Evolutionary conservation across 2,113 vertebrate species (phyloP), one percentile per base, ranked within the genome.

Genomic region (Pica pica): DNA sequence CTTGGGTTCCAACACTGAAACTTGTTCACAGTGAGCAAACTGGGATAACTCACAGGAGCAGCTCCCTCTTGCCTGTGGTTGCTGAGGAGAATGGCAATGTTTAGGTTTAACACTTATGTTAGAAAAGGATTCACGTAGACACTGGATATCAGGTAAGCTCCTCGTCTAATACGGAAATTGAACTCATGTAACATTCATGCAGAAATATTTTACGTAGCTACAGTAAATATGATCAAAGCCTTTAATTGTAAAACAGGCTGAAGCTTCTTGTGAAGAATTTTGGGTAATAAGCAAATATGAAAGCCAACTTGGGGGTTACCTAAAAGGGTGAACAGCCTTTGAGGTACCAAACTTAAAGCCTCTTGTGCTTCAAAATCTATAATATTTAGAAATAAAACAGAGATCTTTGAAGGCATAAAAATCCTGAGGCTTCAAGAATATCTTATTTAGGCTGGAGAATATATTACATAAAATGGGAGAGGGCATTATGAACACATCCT

Each of bases 191-290:
- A 95, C 61, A 95, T 93, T 96, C 77, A 95, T 94, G 80, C 85
- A 85, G 87, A 95, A 90, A 80, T 94, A 94, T 92, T 82, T 87
- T 95, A 82, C 15, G 33, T 79, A 89, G 52, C 77, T 96, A 89
- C 77, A 87, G 86, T 93, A 97, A 96, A 95, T 95, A 96, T 74
- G 91, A 96, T 95, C 88, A 96, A 97, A 96, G 80, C 50, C n/a
- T 93, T 87, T 95, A 96, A 96, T 83, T 95, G 95, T 95, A 95
- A 95, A 96, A 95, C 73, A 92, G 56, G 67, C 61, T 93, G 76
- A 95, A 92, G 65, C 56, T 92, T 65, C 93, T 91, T 95, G 78
- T 87, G 95, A 85, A 95, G 82, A 94, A 91, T 68, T 95, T 91
- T 0, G 60, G 90, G 93, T 92, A 94, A 95, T 94, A 95, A 96